Evolutionary conservation across 2,797 vertebrate genomes (phyloP).

Genomic region (Artibeus lituratus): DNA sequence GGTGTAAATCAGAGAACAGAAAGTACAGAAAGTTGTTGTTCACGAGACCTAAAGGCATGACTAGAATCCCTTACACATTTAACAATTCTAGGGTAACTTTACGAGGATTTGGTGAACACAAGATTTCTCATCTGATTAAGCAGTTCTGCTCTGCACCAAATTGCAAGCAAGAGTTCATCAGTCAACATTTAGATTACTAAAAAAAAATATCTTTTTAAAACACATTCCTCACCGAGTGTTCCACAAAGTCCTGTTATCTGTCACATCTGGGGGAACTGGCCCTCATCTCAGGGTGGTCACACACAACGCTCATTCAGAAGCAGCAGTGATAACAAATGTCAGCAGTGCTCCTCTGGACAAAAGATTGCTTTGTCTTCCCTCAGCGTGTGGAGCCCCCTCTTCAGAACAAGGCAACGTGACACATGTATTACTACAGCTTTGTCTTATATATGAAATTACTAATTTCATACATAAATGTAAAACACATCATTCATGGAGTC

Average conservation of each 20-base stretch:
- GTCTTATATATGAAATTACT: neutral
- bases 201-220: neutral
- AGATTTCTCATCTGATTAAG: neutral
- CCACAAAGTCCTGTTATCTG: neutral
- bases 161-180: neutral
- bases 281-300: neutral
- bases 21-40: conserved; percentile 31
- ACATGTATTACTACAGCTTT: neutral
- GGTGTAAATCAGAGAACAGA: neutral
- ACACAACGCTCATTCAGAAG: neutral
- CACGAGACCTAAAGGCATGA: neutral
- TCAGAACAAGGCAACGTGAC: neutral
- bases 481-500: neutral
- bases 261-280: neutral
- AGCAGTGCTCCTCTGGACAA: neutral
- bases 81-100: conserved; percentile 3
- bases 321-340: neutral
- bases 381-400: neutral
- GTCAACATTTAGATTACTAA: neutral
- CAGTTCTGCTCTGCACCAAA: neutral
- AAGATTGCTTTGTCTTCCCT: neutral
- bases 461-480: neutral
- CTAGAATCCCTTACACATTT: neutral
- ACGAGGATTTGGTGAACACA: neutral
- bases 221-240: neutral